Percentiles rank a stretch among this genome's conserved stretches.
Evolutionary conservation across 1,140 invertebrate species (phyloP).

Genomic region (Condylostylus longicornis): DNA sequence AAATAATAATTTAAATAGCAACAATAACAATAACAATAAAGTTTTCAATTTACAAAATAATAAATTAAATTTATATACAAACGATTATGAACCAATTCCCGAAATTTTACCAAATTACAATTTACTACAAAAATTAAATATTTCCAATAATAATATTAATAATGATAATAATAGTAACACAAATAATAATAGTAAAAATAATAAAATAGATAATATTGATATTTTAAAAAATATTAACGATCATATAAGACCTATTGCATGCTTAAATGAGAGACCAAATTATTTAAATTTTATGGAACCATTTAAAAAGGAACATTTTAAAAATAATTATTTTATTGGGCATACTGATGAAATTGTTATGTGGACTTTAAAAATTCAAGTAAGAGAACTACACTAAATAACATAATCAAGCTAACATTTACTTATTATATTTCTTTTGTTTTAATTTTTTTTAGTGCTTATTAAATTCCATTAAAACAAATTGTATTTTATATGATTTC

Average conservation of each 20-base stretch:
- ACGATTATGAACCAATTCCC: too few species aligned
- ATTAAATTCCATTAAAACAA: constrained; percentile 20
- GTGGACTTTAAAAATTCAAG: constrained; percentile 24
- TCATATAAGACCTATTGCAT: constrained; percentile 25
- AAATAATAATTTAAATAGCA: too few species aligned
- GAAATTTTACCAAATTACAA: too few species aligned
- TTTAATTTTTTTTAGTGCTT: constrained; percentile 13
- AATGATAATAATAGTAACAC: too few species aligned
- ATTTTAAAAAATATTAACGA: constrained; percentile 20
- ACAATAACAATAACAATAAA: too few species aligned
- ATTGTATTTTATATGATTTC: constrained; percentile 25
- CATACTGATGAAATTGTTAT: constrained; percentile 27
- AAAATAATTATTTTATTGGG: constrained; percentile 22
- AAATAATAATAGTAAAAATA: too few species aligned
- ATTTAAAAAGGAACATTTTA: constrained; percentile 23
- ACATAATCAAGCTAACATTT: not conserved
- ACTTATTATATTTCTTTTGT: not conserved
- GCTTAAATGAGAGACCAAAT: constrained; percentile 23
- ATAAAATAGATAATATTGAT: too few species aligned
- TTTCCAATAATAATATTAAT: too few species aligned
- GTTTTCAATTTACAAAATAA: too few species aligned
- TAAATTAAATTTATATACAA: too few species aligned
- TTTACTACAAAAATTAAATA: too few species aligned
- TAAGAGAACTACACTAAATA: not conserved
- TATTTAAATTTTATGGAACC: constrained; percentile 26